Base-by-base conservation (phyloP, 2,113 vertebrate genomes). In the Actenoides hombroni region DNA sequence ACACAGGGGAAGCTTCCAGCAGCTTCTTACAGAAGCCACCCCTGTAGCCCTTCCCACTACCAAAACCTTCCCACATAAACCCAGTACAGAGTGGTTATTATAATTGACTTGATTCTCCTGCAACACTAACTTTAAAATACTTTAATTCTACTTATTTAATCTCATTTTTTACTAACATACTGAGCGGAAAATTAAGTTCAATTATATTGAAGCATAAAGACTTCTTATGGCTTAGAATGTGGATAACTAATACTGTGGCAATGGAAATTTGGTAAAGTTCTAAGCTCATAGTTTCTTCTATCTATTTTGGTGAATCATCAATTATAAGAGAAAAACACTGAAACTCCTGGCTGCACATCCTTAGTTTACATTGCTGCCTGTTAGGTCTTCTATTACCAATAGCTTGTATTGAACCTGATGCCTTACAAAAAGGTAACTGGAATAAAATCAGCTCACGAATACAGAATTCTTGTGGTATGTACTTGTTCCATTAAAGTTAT, bases 21-120 rank as follows among this genome's bases (percentile, higher is more conserved):
- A 81, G 26, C 26, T 69, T 59, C 63, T 56, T 16, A 18, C 13
- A 35, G 39, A 56, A 80, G 11, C 18, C 17, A 74, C 26, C 2
- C 13, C 29, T 79, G 11, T 16, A 59, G 60, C 12, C 21, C 2
- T 4, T 4, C 6, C 10, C 5, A 1, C 7, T 23, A n/a, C 44
- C 8, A 42, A 57, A 81, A 71, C 0, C 2, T 24, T 81, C 20
- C 31, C 17, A 35, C 3, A 2, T 8, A 63, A 39, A 49, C 16
- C 16, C 16, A 76, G 1, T 19, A 42, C 15, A 11, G 9, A 39
- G 15, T 19, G 10, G 5, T 80, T 57, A 8, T 46, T 68, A 28
- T 70, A 53, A 46, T 24, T 65, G 19, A 0, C 18, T 71, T 68
- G 15, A 10, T 83, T 71, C 5, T 93, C 5, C 25, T 57, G 7